Base-by-base conservation (phyloP, 2,113 vertebrate genomes). In the Columba janthina region DNA sequence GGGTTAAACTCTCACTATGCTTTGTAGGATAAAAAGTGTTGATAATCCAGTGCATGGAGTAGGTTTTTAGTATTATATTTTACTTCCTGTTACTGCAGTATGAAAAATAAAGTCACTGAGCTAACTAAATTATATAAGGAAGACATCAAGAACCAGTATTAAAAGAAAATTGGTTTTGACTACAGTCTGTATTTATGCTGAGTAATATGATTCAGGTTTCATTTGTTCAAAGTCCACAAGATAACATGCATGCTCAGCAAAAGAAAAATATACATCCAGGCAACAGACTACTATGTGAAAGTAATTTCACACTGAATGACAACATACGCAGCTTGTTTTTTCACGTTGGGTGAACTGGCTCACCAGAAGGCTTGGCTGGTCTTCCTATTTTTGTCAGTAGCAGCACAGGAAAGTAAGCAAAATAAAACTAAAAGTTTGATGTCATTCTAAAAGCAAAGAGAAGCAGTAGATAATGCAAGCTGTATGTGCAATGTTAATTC, bases 151-250 rank as follows among this genome's bases (percentile, higher is more conserved):
- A 77, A 67, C 42, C 11, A 46, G 25, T 84, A 73, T 64, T 77
- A 88, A 77, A 80, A 60, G 69, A 80, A 93, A 86, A 93, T 70
- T n/a, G 21, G 44, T 38, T 91, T 93, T 88, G 60, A 79, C 58
- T 90, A 15, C 38, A 46, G 26, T 71, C 75, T 77, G 38, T 58
- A 51, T 91, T 91, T 91, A 40, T 77, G 57, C 79, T 86, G 92
- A 93, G 51, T 60, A 80, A 42, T 90, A 48, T 28, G 42, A 78
- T 83, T 84, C 42, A 65, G 48, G 53, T 84, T 95, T 84, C 44
- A 67, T 90, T 91, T 96, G 71, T 91, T 94, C 75, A 25, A 69
- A 82, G 65, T 61, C 78, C 74, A 83, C 58, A 75, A 71, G 82
- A 74, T 56, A 83, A 85, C 2, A 4, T 75, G 31, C 24, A 17